Conservation (phyloP, 2,113 vertebrate species). For the Dipodomys merriami region DNA sequence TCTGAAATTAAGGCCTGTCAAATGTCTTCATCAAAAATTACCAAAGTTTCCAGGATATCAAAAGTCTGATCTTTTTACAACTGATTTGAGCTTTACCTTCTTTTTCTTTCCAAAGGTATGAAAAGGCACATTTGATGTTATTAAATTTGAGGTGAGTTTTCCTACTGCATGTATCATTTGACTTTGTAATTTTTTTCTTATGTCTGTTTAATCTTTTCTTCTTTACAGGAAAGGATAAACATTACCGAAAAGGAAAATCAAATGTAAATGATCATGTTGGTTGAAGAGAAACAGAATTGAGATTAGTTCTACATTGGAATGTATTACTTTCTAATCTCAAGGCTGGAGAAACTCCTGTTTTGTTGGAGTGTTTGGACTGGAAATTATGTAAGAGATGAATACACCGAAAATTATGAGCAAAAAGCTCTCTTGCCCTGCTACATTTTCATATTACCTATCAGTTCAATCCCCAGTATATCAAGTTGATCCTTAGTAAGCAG, state of each 20-base stretch:
- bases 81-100: not conserved
- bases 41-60: not conserved
- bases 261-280: not conserved
- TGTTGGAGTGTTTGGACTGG: not conserved
- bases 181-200: not conserved
- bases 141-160: not conserved
- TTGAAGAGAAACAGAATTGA: slow-evolving; percentile 9
- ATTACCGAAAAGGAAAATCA: slow-evolving; percentile 21
- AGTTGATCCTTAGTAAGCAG: not conserved
- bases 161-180: not conserved
- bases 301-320: slow-evolving; percentile 18
- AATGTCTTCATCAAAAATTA: not conserved
- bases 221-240: not conserved
- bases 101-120: not conserved
- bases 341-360: not conserved
- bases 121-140: slow-evolving; percentile 17
- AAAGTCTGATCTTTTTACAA: not conserved
- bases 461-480: not conserved
- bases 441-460: not conserved
- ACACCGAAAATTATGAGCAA: not conserved
- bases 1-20: not conserved
- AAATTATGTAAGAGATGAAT: not conserved
- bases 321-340: not conserved
- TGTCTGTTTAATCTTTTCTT: not conserved
- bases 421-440: not conserved